Evolutionary conservation across 2,113 vertebrate species (phyloP).

Genomic region (Cyanistes caeruleus): DNA sequence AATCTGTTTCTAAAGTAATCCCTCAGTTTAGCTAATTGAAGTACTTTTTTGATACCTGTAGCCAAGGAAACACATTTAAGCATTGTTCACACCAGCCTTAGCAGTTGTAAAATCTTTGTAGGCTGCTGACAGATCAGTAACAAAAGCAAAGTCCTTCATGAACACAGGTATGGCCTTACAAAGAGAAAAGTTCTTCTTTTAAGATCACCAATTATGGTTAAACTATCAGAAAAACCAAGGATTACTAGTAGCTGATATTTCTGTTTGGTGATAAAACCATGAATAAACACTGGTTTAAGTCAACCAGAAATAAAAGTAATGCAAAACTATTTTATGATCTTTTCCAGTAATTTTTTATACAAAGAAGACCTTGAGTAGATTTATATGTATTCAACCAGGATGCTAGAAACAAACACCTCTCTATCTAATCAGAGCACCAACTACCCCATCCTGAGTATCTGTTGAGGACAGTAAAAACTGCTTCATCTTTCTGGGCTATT

Average conservation of each 20-base stretch:
- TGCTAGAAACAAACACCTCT: neutral
- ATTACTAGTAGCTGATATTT: neutral
- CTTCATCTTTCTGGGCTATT: neutral
- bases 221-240: neutral
- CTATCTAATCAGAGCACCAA: neutral
- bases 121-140: neutral
- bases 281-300: neutral
- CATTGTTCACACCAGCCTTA: neutral
- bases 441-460: neutral
- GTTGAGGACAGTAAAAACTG: neutral
- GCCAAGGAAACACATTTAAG: neutral
- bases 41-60: neutral
- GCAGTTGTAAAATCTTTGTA: neutral
- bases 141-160: neutral
- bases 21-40: neutral
- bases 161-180: neutral
- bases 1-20: neutral
- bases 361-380: neutral
- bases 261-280: neutral
- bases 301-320: neutral
- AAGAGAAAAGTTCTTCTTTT: neutral
- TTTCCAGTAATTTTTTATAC: neutral
- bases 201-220: neutral
- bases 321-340: neutral
- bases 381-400: neutral